Evolutionary conservation across 2,888 invertebrate genomes (phyloP).

Genomic region (Hypolimnas misippus): DNA sequence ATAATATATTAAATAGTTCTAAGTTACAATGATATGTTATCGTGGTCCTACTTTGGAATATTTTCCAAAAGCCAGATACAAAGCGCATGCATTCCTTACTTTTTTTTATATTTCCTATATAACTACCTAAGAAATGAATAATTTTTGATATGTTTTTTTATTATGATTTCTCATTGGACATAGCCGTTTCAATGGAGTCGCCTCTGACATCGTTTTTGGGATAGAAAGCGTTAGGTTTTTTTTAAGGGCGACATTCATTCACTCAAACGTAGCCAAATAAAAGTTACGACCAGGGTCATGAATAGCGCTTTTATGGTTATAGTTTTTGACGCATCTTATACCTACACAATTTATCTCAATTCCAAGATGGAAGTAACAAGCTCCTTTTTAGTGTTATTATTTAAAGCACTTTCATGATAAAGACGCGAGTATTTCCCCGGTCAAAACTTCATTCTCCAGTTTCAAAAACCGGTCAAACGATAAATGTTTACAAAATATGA

Average conservation of each 20-base stretch:
- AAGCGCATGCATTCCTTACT: constrained; percentile 81
- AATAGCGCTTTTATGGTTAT: constrained; percentile 33
- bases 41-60: constrained; percentile 78
- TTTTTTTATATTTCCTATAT: constrained; percentile 47
- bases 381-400: neutral
- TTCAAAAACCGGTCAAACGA: constrained; percentile 37
- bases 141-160: constrained; percentile 47
- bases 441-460: constrained; percentile 44
- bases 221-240: constrained; percentile 46
- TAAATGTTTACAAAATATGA: constrained; percentile 27
- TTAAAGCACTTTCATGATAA: constrained; percentile 50
- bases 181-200: constrained; percentile 69
- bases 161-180: constrained; percentile 79
- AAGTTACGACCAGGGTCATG: constrained; percentile 56
- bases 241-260: constrained; percentile 65
- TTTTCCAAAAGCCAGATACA: constrained; percentile 80
- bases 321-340: neutral
- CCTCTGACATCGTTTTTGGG: constrained; percentile 65
- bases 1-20: constrained; percentile 63
- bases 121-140: constrained; percentile 56
- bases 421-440: constrained; percentile 73
- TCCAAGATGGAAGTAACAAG: neutral
- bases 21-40: constrained; percentile 75
- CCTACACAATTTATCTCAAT: neutral
- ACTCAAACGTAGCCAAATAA: constrained; percentile 45